Base-by-base conservation (phyloP, 2,888 invertebrate genomes). In the Hecatera dysodea region DNA sequence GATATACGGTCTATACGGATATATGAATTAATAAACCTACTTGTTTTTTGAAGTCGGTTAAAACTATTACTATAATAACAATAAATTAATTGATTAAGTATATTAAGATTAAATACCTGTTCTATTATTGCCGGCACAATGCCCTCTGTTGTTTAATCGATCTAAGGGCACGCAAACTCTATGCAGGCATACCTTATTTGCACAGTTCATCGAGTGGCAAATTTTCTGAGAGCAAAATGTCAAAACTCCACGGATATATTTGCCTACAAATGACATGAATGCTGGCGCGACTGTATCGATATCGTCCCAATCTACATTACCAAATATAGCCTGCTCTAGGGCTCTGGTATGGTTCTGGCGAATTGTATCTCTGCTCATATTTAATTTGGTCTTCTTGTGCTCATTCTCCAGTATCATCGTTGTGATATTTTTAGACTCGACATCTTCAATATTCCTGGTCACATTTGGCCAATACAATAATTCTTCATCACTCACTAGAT, bases 161-260 rank as follows among this genome's bases (percentile, higher is more conserved):
- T 93, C 87, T 67, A 87, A 84, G 22, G 94, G 93, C 19, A 69
- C 65, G 78, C 95, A 96, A 68, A 88, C 89, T 89, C 95, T 92
- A 72, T 95, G 92, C 1, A 91, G 71, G 75, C 95, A 96, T 17
- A 79, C 86, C 85, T 94, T 94, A 52, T 93, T 87, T 15, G 82
- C 87, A 77, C 96, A 96, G 82, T 95, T 95, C 91, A 95, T 93
- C 39, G 96, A 96, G 82, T 94, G 94, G 71, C 95, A 96, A 78
- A 90, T 82, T 59, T 78, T 90, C 67, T 92, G 86, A 5, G 95
- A 95, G 78, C 95, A 96, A 78, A 95, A 93, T 52, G 95, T 95
- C 80, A 96, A 83, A 61, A 92, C 86, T 27, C 95, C 95, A 68
- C 83, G 90, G n/a, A 94, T 89, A 78, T 96, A 94, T 91, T 96